A percentile compares a stretch with the other conserved stretches of the same genome.
phyloP scores from a whole-genome alignment of 2,797 vertebrate genomes.

The Gorsachius magnificus region DNA sequence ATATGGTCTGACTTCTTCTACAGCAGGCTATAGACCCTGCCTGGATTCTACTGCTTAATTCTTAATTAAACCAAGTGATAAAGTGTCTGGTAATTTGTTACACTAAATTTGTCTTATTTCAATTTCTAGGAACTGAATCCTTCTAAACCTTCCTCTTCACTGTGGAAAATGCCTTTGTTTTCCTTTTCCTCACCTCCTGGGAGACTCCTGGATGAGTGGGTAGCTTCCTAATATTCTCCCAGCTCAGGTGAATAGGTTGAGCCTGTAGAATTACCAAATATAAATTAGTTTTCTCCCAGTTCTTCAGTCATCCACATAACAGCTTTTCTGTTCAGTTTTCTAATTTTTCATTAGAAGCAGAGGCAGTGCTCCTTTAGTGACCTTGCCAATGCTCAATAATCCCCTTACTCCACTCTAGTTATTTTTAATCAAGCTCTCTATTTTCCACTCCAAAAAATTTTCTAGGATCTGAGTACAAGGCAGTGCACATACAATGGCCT shows the following conservation, averaged over 20 bases:
- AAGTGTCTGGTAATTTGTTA: background rate
- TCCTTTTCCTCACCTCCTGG: background rate
- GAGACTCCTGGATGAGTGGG: background rate
- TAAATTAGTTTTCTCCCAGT: background rate
- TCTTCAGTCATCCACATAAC: background rate
- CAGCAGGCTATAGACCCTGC: background rate
- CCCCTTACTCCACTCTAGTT: background rate
- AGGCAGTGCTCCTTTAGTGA: background rate
- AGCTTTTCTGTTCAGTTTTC: background rate
- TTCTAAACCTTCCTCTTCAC: background rate
- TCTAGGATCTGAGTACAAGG: background rate
- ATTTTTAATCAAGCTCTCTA: background rate
- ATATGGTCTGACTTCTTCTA: background rate
- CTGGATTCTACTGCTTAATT: background rate
- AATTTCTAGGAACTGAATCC: background rate
- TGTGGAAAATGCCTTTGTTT: background rate
- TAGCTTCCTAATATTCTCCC: background rate
- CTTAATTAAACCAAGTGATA: background rate
- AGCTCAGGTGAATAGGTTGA: background rate
- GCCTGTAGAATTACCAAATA: background rate
- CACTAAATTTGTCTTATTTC: background rate
- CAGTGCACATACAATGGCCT: background rate
- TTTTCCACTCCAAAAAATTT: background rate
- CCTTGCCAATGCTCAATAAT: background rate
- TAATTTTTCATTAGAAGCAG: background rate